Evolutionary conservation across 2,888 invertebrate genomes (phyloP).

Genomic region (Camponotus fellah): DNA sequence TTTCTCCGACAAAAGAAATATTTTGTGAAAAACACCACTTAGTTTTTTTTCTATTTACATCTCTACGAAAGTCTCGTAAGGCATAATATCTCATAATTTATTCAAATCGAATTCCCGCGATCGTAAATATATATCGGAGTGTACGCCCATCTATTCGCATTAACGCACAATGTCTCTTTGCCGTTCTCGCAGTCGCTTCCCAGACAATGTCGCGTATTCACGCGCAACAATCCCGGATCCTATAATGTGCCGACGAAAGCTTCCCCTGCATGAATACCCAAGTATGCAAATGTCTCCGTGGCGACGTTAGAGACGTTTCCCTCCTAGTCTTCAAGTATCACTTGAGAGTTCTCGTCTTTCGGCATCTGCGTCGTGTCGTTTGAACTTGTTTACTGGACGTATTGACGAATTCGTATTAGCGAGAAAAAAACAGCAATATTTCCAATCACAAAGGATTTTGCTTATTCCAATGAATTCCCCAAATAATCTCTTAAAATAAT

Average conservation of each 20-base stretch:
- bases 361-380: neutral
- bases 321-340: slow-evolving; percentile 73
- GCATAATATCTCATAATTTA: slow-evolving; percentile 26
- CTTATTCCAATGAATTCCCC: neutral
- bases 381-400: neutral
- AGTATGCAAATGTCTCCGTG: slow-evolving; percentile 80
- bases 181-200: slow-evolving; percentile 65
- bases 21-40: no score
- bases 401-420: neutral
- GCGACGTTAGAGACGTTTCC: slow-evolving; percentile 78
- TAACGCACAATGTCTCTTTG: slow-evolving; percentile 63
- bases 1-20: no score
- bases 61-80: no score
- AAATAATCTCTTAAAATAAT: neutral
- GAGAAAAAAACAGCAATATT: neutral
- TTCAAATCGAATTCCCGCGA: slow-evolving; percentile 26
- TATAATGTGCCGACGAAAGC: slow-evolving; percentile 78
- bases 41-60: no score
- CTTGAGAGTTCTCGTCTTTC: slow-evolving; percentile 62
- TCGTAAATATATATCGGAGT: slow-evolving; percentile 21
- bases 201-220: slow-evolving; percentile 68
- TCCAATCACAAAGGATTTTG: neutral
- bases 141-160: slow-evolving; percentile 37
- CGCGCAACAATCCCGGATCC: slow-evolving; percentile 78
- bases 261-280: slow-evolving; percentile 81